These are phyloP conservation scores for Eurytoma californica DNA, from an alignment of 2,888 invertebrate genomes.

Conservation along the genomic window DNA sequence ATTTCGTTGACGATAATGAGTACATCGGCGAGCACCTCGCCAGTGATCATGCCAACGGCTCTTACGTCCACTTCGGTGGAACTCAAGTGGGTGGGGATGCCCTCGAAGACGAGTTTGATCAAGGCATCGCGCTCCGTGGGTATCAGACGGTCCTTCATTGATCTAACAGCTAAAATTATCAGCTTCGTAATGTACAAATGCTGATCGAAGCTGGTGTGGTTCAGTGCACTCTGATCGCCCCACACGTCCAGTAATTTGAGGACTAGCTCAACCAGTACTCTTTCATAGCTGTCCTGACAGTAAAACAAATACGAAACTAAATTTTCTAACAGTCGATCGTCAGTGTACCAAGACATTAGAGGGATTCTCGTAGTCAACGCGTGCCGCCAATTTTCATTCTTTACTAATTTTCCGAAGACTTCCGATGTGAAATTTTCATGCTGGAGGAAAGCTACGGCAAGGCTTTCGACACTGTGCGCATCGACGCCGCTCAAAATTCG, in stretches of 20 bases:
- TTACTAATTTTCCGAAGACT: slow-evolving; percentile 75
- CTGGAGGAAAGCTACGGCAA: slow-evolving; percentile 78
- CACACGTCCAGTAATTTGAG: slow-evolving; percentile 80
- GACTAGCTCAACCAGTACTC: slow-evolving; percentile 75
- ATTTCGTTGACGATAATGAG: slow-evolving; percentile 72
- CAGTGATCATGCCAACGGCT: slow-evolving; percentile 84
- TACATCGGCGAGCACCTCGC: slow-evolving; percentile 80
- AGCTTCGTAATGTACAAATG: slow-evolving; percentile 84
- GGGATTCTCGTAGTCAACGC: slow-evolving; percentile 81
- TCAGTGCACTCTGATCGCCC: slow-evolving; percentile 81
- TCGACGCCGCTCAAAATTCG: slow-evolving; percentile 78
- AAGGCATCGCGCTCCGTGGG: slow-evolving; percentile 70
- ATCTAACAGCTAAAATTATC: slow-evolving; percentile 79
- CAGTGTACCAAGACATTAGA: slow-evolving; percentile 76
- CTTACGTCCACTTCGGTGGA: slow-evolving; percentile 79
- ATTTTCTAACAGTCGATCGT: slow-evolving; percentile 78
- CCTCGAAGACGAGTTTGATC: slow-evolving; percentile 78
- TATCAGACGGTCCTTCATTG: slow-evolving; percentile 68
- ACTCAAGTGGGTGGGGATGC: slow-evolving; percentile 83
- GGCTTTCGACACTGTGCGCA: slow-evolving; percentile 78
- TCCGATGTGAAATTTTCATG: slow-evolving; percentile 74
- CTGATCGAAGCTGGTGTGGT: slow-evolving; percentile 81
- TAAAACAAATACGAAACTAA: slow-evolving; percentile 80
- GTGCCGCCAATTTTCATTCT: slow-evolving; percentile 79
- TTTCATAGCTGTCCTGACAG: slow-evolving; percentile 66